Base-by-base conservation (phyloP, 2,797 vertebrate genomes). In the Rhynchotus rufescens region DNA sequence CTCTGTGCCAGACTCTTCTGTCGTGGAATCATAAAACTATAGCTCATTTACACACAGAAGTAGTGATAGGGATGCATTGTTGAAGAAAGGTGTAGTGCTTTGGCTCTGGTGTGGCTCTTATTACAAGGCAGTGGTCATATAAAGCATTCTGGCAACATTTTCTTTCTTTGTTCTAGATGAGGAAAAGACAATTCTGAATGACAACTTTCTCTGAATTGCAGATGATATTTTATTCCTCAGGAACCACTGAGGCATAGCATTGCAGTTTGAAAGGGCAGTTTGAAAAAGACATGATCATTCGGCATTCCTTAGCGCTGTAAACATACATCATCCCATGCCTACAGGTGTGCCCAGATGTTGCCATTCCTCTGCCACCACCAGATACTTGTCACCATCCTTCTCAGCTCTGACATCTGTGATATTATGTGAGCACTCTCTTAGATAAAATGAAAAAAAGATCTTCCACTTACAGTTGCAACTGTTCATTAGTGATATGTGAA, bases 131-230 rank as follows among this genome's bases (percentile, higher is more conserved):
- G 73, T 42, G 34, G 42, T 89, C 83, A 82, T 64, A 79, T 64
- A 81, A 54, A 61, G 51, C 30, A 80, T 84, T 94, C 84, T 92
- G 69, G 40, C n/a, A 79, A n/a, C 56, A 51, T 47, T 91, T 91
- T 79, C 34, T 64, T 92, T 90, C 19, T 25, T 84, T 93, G 36
- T 36, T 36, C 36, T 14, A 25, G 21, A 10, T 19, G 4, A 1
- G 6, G 85, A 81, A 73, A 60, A 36, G 45, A 83, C 75, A 51
- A 62, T 72, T 72, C 49, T 82, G 52, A 88, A 86, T 93, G 57
- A 20, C 65, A 79, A 88, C 66, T n/a, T 91, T 15, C 88, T 84
- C 40, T 91, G 64, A 88, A 79, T 80, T 91, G 88, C 86, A 90
- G 81, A 74, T 71, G n/a, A 76, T 54, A 26, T 59, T 75, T 83